These are phyloP conservation scores for Eupithecia subfuscata DNA, from an alignment of 2,888 invertebrate species.

Conservation along the genomic window DNA sequence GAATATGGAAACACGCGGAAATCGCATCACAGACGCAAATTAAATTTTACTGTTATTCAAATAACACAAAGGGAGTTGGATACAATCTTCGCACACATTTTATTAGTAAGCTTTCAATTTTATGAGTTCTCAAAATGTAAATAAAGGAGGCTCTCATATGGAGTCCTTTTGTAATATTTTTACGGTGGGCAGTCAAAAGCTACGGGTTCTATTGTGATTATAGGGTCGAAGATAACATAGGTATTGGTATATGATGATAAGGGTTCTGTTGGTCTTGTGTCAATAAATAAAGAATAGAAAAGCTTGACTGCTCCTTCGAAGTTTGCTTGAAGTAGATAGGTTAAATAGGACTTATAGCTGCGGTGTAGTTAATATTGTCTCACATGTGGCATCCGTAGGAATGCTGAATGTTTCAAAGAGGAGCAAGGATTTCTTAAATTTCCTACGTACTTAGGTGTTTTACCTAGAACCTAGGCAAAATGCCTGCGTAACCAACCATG, in stretches of 20 bases:
- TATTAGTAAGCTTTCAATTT: constrained; percentile 71
- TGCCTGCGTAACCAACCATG: neutral
- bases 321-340: neutral
- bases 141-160: constrained; percentile 76
- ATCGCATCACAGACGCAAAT: constrained; percentile 52
- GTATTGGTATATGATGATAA: neutral
- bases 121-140: constrained; percentile 73
- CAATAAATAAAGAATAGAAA: constrained; percentile 1
- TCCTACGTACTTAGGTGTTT: no score
- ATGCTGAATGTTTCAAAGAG: neutral
- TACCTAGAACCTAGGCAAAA: neutral
- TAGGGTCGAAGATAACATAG: neutral
- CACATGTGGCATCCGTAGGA: neutral
- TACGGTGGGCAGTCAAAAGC: constrained; percentile 74
- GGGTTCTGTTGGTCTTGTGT: neutral
- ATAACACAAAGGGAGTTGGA: constrained; percentile 56
- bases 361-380: neutral
- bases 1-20: constrained; percentile 55
- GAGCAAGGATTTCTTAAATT: neutral
- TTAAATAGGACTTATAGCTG: no score
- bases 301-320: neutral
- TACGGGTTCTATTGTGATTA: constrained; percentile 6
- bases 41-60: constrained; percentile 62
- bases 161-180: constrained; percentile 74
- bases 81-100: constrained; percentile 70